These are phyloP conservation scores for Geopemphigus sp. DNA, from an alignment of 1,140 invertebrate genomes.

Conservation along the genomic window DNA sequence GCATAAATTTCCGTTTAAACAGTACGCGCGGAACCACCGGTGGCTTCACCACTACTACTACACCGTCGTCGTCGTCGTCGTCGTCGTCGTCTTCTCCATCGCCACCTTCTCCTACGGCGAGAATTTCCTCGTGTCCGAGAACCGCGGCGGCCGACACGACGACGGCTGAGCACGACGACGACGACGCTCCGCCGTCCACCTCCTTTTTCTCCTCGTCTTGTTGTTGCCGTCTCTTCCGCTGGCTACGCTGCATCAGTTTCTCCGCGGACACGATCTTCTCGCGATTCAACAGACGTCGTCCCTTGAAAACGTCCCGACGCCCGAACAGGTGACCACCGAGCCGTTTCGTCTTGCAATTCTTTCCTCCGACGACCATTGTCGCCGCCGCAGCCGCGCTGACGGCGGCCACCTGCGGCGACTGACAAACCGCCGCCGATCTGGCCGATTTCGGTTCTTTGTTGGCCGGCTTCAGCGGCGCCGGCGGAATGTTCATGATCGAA, in stretches of 20 bases:
- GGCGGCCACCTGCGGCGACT: not conserved
- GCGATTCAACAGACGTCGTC: conserved; percentile 11
- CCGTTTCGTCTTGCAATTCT: not conserved
- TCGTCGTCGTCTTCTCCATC: not conserved
- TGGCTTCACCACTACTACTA: too few species aligned
- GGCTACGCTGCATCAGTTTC: conserved; percentile 16
- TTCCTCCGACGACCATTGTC: not conserved
- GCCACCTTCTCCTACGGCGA: not conserved
- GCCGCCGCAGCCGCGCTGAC: not conserved
- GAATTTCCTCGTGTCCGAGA: not conserved
- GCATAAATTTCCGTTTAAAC: conserved; percentile 58
- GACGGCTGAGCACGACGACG: not conserved
- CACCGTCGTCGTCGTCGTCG: not conserved
- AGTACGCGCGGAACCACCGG: not conserved
- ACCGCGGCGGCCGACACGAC: not conserved
- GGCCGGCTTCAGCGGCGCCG: not conserved
- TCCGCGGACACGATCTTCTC: conserved; percentile 39
- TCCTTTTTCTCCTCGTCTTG: not conserved
- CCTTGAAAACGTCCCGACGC: conserved; percentile 32
- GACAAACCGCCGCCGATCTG: not conserved
- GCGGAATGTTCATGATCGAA: conserved; percentile 33
- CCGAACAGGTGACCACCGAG: conserved; percentile 31
- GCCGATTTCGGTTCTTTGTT: not conserved
- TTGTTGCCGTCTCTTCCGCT: not conserved
- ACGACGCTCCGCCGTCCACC: not conserved